phyloP scores from a whole-genome alignment of 2,797 vertebrate genomes.

The Lepidocolaptes lacrymiger region DNA sequence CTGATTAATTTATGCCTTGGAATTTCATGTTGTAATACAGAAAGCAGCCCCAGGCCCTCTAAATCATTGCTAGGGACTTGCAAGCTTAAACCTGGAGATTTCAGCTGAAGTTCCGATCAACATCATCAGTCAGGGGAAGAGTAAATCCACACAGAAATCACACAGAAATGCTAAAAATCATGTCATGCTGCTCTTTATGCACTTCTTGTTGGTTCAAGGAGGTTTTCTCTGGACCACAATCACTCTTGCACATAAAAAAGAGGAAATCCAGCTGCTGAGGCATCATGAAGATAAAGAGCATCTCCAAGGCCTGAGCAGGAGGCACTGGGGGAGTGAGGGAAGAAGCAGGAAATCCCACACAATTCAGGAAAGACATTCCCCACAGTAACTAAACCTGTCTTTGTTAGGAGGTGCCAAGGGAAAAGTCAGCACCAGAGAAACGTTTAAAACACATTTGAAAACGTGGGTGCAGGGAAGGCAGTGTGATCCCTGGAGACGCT shows the following conservation, averaged over 20 bases:
- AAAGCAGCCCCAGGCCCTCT: neutral
- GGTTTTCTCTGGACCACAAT: neutral
- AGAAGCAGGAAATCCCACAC: fast-evolving
- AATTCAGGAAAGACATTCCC: neutral
- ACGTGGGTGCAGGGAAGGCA: neutral
- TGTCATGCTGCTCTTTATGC: fast-evolving
- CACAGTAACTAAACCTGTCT: neutral
- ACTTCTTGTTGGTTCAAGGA: neutral
- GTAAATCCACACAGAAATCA: neutral
- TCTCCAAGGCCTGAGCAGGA: neutral
- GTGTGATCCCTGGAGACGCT: neutral
- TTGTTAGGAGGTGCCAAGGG: neutral
- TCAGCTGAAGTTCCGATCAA: neutral
- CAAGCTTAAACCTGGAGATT: neutral
- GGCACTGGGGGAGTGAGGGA: fast-evolving
- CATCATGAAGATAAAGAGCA: neutral
- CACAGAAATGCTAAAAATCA: neutral
- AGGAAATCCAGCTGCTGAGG: neutral
- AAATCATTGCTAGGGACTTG: neutral
- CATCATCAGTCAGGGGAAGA: neutral
- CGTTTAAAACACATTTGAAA: fast-evolving
- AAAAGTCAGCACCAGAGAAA: neutral
- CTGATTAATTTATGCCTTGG: neutral
- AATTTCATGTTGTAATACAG: neutral
- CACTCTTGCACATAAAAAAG: neutral